Percentiles rank a stretch among this genome's conserved stretches.
phyloP scores from a whole-genome alignment of 2,888 invertebrate species.

The Liopterus haemorrhoidalis region DNA sequence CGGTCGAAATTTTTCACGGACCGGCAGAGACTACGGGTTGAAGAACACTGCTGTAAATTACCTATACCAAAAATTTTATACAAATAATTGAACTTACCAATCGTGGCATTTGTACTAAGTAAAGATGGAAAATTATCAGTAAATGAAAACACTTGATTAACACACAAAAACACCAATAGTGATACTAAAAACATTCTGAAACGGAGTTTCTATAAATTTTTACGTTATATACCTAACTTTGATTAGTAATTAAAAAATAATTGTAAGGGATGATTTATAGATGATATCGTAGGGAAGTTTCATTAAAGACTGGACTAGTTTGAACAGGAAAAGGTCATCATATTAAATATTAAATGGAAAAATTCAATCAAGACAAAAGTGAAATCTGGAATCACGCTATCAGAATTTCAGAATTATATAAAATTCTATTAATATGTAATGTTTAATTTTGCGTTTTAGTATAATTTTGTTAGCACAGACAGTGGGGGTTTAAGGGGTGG shows the following conservation, averaged over 20 bases:
- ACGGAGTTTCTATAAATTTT: constrained; percentile 5
- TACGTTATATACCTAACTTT: constrained; percentile 15
- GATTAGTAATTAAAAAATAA: constrained; percentile 4
- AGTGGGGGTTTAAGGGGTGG: no score
- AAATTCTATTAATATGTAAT: no score
- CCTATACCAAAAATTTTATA: not conserved
- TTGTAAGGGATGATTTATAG: not conserved
- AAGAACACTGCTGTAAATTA: no score
- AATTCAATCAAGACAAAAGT: constrained; percentile 20
- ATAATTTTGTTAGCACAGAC: no score
- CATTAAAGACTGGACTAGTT: not conserved
- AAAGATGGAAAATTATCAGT: constrained; percentile 64
- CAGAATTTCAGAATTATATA: no score
- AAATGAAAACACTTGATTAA: constrained; percentile 36
- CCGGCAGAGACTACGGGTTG: no score
- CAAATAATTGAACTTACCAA: constrained; percentile 51
- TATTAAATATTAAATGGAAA: constrained; percentile 14
- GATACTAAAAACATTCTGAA: constrained; percentile 9
- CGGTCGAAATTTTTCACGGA: no score
- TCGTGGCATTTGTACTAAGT: constrained; percentile 65
- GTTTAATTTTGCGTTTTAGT: no score
- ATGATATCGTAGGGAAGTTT: not conserved
- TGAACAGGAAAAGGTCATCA: constrained; percentile 14
- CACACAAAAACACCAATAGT: constrained; percentile 5
- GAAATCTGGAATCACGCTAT: no score